Base-by-base conservation (phyloP, 1,140 invertebrate genomes). In the Radopholus similis region DNA sequence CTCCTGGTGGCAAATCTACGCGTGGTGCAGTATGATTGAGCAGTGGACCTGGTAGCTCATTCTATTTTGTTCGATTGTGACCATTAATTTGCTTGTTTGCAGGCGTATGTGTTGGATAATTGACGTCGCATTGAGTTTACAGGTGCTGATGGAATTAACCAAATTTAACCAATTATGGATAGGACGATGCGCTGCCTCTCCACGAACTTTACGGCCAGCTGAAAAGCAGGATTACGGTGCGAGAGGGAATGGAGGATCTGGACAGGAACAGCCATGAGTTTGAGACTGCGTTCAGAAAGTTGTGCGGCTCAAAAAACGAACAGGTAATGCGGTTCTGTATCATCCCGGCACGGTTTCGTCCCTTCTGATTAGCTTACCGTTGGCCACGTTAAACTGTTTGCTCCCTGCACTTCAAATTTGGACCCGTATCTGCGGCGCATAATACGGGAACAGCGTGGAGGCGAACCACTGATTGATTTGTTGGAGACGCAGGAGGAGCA, bases 1-100 rank as follows among this genome's bases (percentile, higher is more conserved):
- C 84, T 95, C 93, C 84, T 98, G 95, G 95, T 79, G 84, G 68
- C 77, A 83, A 6, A 75, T 86, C 30, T 84, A 84, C 21, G 91
- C 90, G 57, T 98, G 94, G 94, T 90, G 97, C 53, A 97, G 97
- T 83, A 89, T 98, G 35, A 95, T 93, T 0, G 95, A 98, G 83
- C 95, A 97, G 83, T 98, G 95, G 95, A 94, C 95, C 0, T 93
- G 94, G 59, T 62, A 6, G 15, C 4, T 34, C 13, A 11, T 38
- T 26, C 30, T 15, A 13, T 54, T 54, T 11, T 13, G 21, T 11
- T 54, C 18, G 11, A n/a, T n/a, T n/a, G n/a, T n/a, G n/a, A n/a
- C 18, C 37, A n/a, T 59, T 42, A 35, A 15, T 59, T 59, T n/a
- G n/a, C 18, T 21, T 38, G 0, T n/a, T 51, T 60, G 26, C 34